Conservation (phyloP, 2,888 invertebrate genomes). For the Patella ulyssiponensis region DNA sequence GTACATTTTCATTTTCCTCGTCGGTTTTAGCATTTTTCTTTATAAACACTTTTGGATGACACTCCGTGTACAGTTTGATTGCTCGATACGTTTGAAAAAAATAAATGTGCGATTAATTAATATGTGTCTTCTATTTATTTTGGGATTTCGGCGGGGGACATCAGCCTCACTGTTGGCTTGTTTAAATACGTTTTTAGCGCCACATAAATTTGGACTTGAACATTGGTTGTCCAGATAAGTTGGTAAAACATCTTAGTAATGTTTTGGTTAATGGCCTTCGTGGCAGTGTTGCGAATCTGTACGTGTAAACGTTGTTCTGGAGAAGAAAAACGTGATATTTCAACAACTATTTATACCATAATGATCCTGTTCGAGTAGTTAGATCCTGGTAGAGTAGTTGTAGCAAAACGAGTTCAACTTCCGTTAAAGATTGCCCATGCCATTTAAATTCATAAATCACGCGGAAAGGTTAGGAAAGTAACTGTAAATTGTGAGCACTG, state of each 20-base stretch:
- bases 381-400: background rate
- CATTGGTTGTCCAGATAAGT: background rate
- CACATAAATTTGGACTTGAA: no score
- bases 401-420: slow-evolving; percentile 22
- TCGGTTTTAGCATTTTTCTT: no score
- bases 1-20: no score
- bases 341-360: background rate
- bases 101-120: no score
- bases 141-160: no score
- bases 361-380: slow-evolving; percentile 26
- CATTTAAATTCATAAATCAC: slow-evolving; percentile 21
- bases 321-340: background rate
- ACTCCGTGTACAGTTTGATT: no score
- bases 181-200: no score
- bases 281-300: background rate
- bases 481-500: slow-evolving; percentile 19
- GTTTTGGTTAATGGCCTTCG: background rate
- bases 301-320: slow-evolving; percentile 14
- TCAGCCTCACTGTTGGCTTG: no score
- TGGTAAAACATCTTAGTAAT: background rate
- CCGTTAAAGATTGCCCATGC: slow-evolving; percentile 17
- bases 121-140: no score
- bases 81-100: no score
- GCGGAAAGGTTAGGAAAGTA: slow-evolving; percentile 13
- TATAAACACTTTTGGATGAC: no score